Conservation (phyloP, 2,888 invertebrate species). For the Brachynemurus nebulosus region DNA sequence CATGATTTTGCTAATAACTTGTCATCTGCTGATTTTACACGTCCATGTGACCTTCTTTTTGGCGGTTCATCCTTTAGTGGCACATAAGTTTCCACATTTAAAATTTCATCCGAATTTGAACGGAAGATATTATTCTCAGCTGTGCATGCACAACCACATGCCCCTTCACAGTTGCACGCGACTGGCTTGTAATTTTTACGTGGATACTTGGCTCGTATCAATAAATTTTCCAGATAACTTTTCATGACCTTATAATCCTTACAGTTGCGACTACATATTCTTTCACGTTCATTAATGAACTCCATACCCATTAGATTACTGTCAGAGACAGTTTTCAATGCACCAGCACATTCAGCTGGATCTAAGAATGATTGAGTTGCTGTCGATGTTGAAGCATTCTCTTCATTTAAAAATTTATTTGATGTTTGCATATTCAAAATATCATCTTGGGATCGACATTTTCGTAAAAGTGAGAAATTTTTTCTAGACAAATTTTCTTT, state of each 20-base stretch:
- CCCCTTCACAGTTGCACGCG: conserved; percentile 12
- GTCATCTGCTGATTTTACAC: neutral
- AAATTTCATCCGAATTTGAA: neutral
- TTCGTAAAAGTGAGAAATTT: neutral
- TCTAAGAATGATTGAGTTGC: no score
- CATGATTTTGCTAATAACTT: neutral
- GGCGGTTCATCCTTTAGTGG: neutral
- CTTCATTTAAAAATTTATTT: neutral
- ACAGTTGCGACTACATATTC: neutral
- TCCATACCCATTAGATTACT: conserved; percentile 11
- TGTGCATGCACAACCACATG: conserved; percentile 7
- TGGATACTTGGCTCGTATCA: conserved; percentile 5
- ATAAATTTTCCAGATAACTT: conserved; percentile 11
- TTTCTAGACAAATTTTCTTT: neutral
- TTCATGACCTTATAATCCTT: conserved; percentile 10
- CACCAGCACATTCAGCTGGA: neutral
- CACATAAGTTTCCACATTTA: neutral
- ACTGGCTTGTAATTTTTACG: neutral
- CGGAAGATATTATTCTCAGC: neutral
- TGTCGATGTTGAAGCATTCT: neutral
- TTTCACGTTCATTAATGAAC: conserved; percentile 7
- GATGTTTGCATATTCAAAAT: neutral
- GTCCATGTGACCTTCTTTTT: neutral
- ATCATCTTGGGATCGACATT: conserved; percentile 9
- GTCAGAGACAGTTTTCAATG: conserved; percentile 11